Evolutionary conservation across 2,113 vertebrate species (phyloP), one percentile per base, ranked within the genome.

Genomic region (Grammomys dolichurus): DNA sequence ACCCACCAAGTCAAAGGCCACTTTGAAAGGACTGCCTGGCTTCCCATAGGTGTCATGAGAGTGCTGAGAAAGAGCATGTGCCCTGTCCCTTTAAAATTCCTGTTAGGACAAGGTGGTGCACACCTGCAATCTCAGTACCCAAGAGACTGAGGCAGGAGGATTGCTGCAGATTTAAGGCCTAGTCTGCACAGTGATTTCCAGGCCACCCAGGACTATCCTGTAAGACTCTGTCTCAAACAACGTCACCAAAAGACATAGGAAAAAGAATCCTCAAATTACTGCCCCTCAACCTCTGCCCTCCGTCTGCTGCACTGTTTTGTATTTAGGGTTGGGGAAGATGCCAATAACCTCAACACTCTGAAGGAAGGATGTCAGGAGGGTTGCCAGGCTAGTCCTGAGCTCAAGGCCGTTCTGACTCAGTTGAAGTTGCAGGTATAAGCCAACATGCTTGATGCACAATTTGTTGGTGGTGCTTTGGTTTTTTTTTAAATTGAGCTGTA

Each of bases 31-130:
- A 5, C 4, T 75, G 69, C 0, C 0, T 0, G 2, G 19, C 28
- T 54, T 7, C 7, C 16, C 0, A 7, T 0, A 12, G 24, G 51
- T 73, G 65, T 5, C 0, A 7, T 0, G 14, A 11, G 33, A 75
- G 26, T 33, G 77, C 24, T 28, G 78, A 85, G 7, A 36, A 36
- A 0, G 0, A 80, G n/a, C 56, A n/a, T 60, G 78, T 33, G 78
- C 24, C 4, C 20, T 60, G 31, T 46, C 19, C 51, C 56, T 82
- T 54, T 63, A 86, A 73, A 51, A 13, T 46, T 1, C 7, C 9
- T 33, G 40, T 8, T 51, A 19, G 31, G 75, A 14, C 31, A 54
- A 48, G 12, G 2, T 51, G 33, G 33, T 14, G 12, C 43, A n/a
- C 19, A 60, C 22, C 31, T 36, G 46, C 51, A 67, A 48, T 67